Percentiles rank a stretch among this genome's conserved stretches.
Conservation (phyloP, 2,888 invertebrate species). For the Emesis furor region DNA sequence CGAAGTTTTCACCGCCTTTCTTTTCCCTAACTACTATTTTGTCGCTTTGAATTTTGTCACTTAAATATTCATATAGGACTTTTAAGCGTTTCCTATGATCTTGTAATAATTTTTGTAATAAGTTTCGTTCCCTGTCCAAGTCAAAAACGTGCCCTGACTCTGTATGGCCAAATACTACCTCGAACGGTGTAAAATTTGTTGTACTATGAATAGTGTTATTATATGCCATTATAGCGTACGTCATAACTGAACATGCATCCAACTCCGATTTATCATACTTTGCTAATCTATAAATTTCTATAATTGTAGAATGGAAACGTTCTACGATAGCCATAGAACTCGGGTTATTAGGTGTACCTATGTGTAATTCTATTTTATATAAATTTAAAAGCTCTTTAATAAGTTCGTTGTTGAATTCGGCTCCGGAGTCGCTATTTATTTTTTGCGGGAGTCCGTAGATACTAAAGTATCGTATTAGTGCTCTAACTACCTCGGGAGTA, state of each 20-base stretch:
- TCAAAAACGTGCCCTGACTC: too few relatives aligned
- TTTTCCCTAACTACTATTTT: too few relatives aligned
- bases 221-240: too few relatives aligned
- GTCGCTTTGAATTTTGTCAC: too few relatives aligned
- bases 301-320: constrained; percentile 67
- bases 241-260: constrained; percentile 27
- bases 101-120: too few relatives aligned
- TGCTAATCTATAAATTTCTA: constrained; percentile 32
- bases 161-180: too few relatives aligned
- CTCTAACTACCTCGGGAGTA: constrained; percentile 52
- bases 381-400: constrained; percentile 30
- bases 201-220: too few relatives aligned
- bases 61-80: too few relatives aligned
- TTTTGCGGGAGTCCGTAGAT: constrained; percentile 67
- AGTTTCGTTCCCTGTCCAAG: too few relatives aligned
- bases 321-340: constrained; percentile 71
- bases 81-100: too few relatives aligned
- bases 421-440: constrained; percentile 72
- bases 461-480: constrained; percentile 60
- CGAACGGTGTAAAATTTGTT: too few relatives aligned
- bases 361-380: constrained; percentile 72
- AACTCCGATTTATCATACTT: neutral
- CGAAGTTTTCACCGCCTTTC: too few relatives aligned
- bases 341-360: constrained; percentile 69
- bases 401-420: constrained; percentile 75